Percentiles rank a stretch among this genome's conserved stretches.
phyloP scores from a whole-genome alignment of 2,888 invertebrate species.

The Exocentrus adspersus region DNA sequence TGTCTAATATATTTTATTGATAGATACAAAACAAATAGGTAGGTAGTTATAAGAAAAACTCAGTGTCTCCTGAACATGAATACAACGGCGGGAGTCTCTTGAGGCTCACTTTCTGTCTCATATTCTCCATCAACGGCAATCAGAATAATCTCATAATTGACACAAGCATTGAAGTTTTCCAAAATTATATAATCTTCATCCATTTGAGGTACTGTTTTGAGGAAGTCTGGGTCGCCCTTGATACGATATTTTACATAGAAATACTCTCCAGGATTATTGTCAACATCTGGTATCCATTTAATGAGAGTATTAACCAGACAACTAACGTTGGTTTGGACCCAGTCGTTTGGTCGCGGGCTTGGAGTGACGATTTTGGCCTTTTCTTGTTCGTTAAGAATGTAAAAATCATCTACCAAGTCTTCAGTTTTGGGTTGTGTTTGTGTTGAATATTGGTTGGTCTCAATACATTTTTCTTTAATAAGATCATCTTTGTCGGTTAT shows the following conservation, averaged over 20 bases:
- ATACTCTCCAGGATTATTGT: slow-evolving; percentile 54
- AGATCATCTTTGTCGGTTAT: slow-evolving; percentile 44
- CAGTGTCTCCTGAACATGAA: slow-evolving; percentile 37
- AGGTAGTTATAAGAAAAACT: neutral
- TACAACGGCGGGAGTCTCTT: slow-evolving; percentile 50
- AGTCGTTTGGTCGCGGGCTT: slow-evolving; percentile 25
- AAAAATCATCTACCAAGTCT: slow-evolving; percentile 46
- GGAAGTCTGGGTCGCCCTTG: slow-evolving; percentile 49
- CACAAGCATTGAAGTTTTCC: slow-evolving; percentile 54
- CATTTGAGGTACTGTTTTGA: slow-evolving; percentile 47
- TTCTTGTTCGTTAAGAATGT: slow-evolving; percentile 42
- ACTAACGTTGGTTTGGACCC: slow-evolving; percentile 34
- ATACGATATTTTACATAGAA: slow-evolving; percentile 54
- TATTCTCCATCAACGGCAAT: slow-evolving; percentile 54
- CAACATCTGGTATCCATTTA: slow-evolving; percentile 55
- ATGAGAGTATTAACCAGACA: slow-evolving; percentile 53
- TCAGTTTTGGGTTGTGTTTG: slow-evolving; percentile 29
- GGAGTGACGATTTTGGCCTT: slow-evolving; percentile 28
- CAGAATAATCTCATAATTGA: slow-evolving; percentile 53
- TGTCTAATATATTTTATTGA: no score
- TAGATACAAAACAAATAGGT: neutral
- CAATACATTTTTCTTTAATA: slow-evolving; percentile 42
- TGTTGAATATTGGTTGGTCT: slow-evolving; percentile 35
- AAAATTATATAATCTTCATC: slow-evolving; percentile 52
- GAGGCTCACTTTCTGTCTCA: slow-evolving; percentile 52